These are phyloP conservation scores for Xestia c-nigrum DNA, from an alignment of 2,888 invertebrate species.

Conservation along the genomic window DNA sequence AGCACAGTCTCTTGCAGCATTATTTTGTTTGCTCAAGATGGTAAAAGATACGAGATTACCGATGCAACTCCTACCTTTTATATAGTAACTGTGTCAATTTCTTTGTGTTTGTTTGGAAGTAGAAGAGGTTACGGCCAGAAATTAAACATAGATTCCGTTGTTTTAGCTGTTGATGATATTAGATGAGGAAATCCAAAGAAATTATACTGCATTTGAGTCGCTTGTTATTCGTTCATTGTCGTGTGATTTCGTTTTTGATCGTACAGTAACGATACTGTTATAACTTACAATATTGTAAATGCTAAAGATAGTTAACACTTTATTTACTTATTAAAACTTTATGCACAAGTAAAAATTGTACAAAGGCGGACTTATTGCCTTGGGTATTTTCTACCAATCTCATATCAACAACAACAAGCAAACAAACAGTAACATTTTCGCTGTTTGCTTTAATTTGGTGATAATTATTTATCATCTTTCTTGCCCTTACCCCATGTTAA, in stretches of 20 bases:
- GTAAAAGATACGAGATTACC: not conserved
- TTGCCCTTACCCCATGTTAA: too few species aligned
- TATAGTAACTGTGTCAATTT: slow-evolving; percentile 7
- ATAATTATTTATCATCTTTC: too few species aligned
- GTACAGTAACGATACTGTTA: not conserved
- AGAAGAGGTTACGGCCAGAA: slow-evolving; percentile 3
- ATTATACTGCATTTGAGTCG: not conserved
- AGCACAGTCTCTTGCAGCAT: not conserved
- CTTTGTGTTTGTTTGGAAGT: not conserved
- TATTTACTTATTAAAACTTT: not conserved
- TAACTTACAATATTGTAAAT: not conserved
- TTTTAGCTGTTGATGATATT: not conserved
- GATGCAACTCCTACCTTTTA: slow-evolving; percentile 5
- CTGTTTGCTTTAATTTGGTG: not conserved
- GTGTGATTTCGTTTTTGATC: not conserved
- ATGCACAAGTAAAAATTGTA: too few species aligned
- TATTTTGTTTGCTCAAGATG: not conserved
- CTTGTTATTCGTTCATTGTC: not conserved
- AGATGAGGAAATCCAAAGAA: not conserved
- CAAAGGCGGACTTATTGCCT: too few species aligned
- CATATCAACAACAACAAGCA: too few species aligned
- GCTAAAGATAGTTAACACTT: not conserved
- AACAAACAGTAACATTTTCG: not conserved
- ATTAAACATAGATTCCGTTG: not conserved
- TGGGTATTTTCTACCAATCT: too few species aligned